Base-by-base conservation (phyloP, 2,797 vertebrate species). In the Propithecus deckenii region DNA sequence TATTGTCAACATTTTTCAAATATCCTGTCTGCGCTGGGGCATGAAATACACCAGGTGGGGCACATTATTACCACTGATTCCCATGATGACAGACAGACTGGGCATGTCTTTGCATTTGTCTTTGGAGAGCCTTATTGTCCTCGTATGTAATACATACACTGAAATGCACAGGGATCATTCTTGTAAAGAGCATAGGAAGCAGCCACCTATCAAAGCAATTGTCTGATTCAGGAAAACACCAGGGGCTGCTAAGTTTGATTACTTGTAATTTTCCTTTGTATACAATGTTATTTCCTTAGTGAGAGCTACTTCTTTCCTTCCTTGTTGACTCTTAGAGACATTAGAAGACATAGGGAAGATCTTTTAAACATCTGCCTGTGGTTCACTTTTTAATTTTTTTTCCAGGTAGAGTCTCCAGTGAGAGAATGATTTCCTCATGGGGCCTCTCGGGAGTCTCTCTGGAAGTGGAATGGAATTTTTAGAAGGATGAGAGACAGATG, bases 361-460 rank as follows among this genome's bases (percentile, higher is more conserved):
- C 89, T 89, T 85, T 61, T 28, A 65, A 88, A 87, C 90, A 89
- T 76, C 57, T 95, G 0, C 65, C 65, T 65, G 15, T 91, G 1
- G 11, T 52, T 1, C 55, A 89, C 69, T 72, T 94, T 86, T 85
- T 61, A 74, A 9, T 71, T 93, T 98, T 87, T 98, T 97, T 97
- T 96, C 97, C 23, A 35, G 86, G 95, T 89, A 84, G 90, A 86
- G 96, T 94, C 93, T 88, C 75, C 15, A 46, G 38, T 80, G 63
- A 89, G 9, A 5, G 61, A 61, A 75, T 59, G 74, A 67, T 91
- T 97, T 97, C 74, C 93, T 96, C 79, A 57, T 5, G 50, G 46
- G 12, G 6, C 41, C 76, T 85, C 41, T 85, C 41, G n/a, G 4
- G 74, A 84, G 67, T 83, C 65, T 59, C 92, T 98, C 43, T 85